A percentile compares a stretch with the other conserved stretches of the same genome.
Conservation (phyloP, 2,797 vertebrate genomes). For the Scolopax rusticola region DNA sequence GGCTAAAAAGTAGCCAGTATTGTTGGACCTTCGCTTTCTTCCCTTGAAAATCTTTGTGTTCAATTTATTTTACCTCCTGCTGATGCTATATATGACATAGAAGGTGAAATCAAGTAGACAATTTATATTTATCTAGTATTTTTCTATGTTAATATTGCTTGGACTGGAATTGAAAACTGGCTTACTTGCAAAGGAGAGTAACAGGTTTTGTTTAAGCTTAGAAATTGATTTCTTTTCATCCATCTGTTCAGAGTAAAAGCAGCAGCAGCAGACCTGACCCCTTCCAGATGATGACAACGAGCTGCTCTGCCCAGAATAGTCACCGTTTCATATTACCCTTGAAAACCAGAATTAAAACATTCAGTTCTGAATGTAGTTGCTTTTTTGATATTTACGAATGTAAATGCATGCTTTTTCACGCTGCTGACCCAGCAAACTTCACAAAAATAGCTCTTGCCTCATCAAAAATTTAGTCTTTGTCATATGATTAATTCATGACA, state of each 20-base stretch:
- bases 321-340: not conserved
- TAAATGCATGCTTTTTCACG: not conserved
- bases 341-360: not conserved
- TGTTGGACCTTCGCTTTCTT: not conserved
- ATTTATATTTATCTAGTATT: conserved; percentile 3
- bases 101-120: not conserved
- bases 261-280: not conserved
- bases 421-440: not conserved
- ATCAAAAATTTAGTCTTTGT: conserved; percentile 19
- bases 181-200: conserved; percentile 2
- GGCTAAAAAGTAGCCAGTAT: not conserved
- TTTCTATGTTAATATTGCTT: not conserved
- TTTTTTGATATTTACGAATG: not conserved
- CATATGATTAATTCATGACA: conserved; percentile 18
- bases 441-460: not conserved
- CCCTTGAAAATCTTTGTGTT: not conserved
- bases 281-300: not conserved
- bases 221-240: not conserved
- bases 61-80: not conserved
- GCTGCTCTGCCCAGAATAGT: not conserved
- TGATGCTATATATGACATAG: not conserved
- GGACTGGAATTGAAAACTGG: not conserved
- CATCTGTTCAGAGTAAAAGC: conserved; percentile 15
- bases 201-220: conserved; percentile 5
- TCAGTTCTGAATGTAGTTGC: not conserved